A percentile compares a stretch with the other conserved stretches of the same genome.
These are phyloP conservation scores for Plutella xylostella DNA, from an alignment of 2,888 invertebrate genomes.

Conservation along the genomic window DNA sequence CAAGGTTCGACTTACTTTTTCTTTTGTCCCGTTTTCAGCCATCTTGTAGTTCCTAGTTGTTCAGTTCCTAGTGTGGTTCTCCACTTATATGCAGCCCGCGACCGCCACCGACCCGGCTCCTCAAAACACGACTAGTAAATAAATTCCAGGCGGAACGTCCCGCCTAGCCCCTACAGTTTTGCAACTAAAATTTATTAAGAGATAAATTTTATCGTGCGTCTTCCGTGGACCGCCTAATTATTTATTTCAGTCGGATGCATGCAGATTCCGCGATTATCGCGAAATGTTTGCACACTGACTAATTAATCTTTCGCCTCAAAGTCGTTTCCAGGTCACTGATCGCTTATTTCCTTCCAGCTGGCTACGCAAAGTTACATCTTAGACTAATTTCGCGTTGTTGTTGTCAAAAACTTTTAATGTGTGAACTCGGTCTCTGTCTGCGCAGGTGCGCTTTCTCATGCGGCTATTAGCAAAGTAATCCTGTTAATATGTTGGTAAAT, in stretches of 20 bases:
- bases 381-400: no score
- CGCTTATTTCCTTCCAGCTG: background rate
- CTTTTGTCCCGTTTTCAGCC: constrained; percentile 19
- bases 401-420: no score
- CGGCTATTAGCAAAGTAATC: no score
- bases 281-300: constrained; percentile 43
- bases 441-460: no score
- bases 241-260: constrained; percentile 54
- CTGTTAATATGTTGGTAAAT: no score
- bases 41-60: background rate
- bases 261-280: constrained; percentile 53
- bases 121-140: background rate
- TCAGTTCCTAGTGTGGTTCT: background rate
- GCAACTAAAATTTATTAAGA: constrained; percentile 6
- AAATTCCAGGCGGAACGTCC: background rate
- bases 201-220: constrained; percentile 27
- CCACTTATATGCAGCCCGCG: background rate
- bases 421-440: no score
- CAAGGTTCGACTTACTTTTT: constrained; percentile 33
- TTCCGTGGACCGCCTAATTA: constrained; percentile 42
- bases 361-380: no score
- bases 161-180: background rate
- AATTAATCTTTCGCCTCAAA: constrained; percentile 55
- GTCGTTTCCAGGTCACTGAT: constrained; percentile 44
- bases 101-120: background rate